Percentiles rank a stretch among this genome's conserved stretches.
These are phyloP conservation scores for Endotricha flammealis DNA, from an alignment of 2,888 invertebrate genomes.

Conservation along the genomic window DNA sequence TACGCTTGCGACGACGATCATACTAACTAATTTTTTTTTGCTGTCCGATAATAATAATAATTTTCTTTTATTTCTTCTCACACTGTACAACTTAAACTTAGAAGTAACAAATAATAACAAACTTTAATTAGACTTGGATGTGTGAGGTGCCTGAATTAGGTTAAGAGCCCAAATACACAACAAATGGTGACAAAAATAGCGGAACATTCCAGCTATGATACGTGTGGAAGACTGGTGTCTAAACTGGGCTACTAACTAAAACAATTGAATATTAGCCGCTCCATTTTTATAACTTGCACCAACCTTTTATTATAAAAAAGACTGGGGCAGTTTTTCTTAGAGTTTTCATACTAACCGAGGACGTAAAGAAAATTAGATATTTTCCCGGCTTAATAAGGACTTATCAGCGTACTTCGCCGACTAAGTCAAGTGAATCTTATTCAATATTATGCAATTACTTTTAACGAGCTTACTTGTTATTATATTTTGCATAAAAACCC, in stretches of 20 bases:
- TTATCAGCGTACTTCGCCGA: constrained; percentile 40
- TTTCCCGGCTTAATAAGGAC: constrained; percentile 55
- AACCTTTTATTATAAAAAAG: constrained; percentile 31
- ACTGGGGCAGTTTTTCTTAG: constrained; percentile 47
- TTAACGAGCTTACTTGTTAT: constrained; percentile 31
- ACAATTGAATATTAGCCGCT: too few relatives aligned
- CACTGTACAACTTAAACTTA: too few relatives aligned
- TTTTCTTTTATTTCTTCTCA: too few relatives aligned
- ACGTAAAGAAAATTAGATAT: constrained; percentile 59
- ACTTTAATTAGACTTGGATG: too few relatives aligned
- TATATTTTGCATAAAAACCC: constrained; percentile 4
- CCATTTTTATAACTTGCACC: constrained; percentile 20
- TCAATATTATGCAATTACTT: constrained; percentile 52
- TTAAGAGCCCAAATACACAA: too few relatives aligned
- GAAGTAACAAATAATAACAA: too few relatives aligned
- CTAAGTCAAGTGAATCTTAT: constrained; percentile 28
- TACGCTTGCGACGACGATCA: background rate
- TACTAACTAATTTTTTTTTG: background rate
- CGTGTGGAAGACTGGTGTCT: too few relatives aligned
- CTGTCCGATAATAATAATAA: background rate
- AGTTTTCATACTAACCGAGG: constrained; percentile 51
- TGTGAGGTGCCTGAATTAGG: too few relatives aligned
- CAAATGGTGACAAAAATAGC: too few relatives aligned
- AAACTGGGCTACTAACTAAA: too few relatives aligned
- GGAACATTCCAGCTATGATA: too few relatives aligned